Percentiles rank a stretch among this genome's conserved stretches.
Conservation (phyloP, 2,113 vertebrate genomes). For the Amblyornis subalaris region DNA sequence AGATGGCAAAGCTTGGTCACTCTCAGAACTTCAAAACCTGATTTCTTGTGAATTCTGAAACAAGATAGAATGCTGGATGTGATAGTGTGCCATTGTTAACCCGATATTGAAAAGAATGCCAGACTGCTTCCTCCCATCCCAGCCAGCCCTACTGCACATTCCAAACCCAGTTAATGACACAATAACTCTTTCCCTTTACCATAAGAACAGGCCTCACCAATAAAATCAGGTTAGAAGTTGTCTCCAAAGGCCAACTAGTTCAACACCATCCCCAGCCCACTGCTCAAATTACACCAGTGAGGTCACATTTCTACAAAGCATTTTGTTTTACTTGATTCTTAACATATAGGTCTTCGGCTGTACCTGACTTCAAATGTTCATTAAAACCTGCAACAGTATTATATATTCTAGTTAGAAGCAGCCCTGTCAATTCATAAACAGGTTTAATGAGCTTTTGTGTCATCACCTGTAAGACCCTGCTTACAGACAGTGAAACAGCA, state of each 20-base stretch:
- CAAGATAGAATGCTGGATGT: neutral
- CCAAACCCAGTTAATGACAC: fast-evolving
- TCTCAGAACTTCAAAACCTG: neutral
- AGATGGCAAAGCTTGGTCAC: neutral
- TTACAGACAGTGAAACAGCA: neutral
- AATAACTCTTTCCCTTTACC: neutral
- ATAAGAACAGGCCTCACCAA: neutral
- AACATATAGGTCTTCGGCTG: neutral
- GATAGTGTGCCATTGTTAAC: neutral
- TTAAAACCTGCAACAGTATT: neutral
- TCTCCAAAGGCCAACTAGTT: neutral
- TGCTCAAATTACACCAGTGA: neutral
- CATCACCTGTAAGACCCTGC: neutral
- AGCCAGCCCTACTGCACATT: neutral
- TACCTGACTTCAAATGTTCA: neutral
- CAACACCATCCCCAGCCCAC: neutral
- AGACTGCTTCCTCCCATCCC: neutral
- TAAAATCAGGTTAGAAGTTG: neutral
- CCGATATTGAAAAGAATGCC: neutral
- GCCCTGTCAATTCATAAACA: neutral
- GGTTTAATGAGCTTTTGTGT: neutral
- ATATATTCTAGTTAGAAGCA: neutral
- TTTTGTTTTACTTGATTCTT: neutral
- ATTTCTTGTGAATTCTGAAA: neutral
- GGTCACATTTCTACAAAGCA: neutral